Conservation (phyloP, 2,113 vertebrate genomes). For the Parotia lawesii region DNA sequence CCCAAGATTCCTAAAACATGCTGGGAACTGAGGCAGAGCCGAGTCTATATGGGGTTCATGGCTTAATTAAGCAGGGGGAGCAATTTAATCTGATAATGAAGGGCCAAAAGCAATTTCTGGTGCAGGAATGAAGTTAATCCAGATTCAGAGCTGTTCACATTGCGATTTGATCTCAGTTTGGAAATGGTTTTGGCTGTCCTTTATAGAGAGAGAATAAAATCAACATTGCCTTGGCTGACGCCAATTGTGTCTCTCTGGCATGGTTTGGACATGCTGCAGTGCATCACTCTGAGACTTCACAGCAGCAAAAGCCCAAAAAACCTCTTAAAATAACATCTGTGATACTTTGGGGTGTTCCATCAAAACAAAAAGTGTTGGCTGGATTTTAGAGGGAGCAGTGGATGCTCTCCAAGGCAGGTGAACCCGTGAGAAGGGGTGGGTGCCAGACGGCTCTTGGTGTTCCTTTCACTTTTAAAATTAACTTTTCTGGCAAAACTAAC, state of each 20-base stretch:
- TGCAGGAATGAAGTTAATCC: neutral
- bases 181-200: neutral
- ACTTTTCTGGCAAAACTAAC: neutral
- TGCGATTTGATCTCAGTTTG: neutral
- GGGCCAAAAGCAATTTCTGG: neutral
- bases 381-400: neutral
- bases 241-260: neutral
- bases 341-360: neutral
- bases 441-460: neutral
- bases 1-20: neutral
- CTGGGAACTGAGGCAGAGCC: neutral
- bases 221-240: neutral
- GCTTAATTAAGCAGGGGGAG: neutral
- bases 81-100: neutral
- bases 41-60: fast-evolving
- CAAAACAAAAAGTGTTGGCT: neutral
- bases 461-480: neutral
- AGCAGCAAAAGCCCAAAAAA: neutral
- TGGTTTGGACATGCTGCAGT: neutral
- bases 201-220: neutral
- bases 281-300: neutral
- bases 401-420: neutral
- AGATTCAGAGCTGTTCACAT: neutral
- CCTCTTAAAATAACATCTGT: neutral
- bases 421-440: neutral